Evolutionary conservation across 1,140 invertebrate genomes (phyloP).

Genomic region (Monomorium pharaonis): DNA sequence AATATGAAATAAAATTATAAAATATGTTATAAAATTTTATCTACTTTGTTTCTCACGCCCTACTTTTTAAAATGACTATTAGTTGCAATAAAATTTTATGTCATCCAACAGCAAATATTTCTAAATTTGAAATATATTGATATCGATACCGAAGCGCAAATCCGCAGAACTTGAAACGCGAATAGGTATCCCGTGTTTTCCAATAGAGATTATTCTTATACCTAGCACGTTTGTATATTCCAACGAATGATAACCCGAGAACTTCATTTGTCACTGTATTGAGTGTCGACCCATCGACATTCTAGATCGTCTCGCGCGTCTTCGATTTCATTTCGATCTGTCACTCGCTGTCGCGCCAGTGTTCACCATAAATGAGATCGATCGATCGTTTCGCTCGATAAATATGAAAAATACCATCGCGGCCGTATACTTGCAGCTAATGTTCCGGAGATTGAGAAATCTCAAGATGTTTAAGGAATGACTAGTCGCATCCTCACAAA

Average conservation of each 20-base stretch:
- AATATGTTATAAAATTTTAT: neutral
- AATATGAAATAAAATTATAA: neutral
- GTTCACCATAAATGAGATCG: constrained; percentile 22
- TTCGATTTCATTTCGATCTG: constrained; percentile 35
- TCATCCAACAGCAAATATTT: neutral
- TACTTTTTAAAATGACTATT: neutral
- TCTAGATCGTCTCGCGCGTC: neutral
- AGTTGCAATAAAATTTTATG: neutral
- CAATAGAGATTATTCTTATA: neutral
- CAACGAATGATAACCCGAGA: neutral
- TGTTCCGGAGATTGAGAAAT: constrained; percentile 11
- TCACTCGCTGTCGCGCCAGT: neutral
- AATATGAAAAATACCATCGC: constrained; percentile 19
- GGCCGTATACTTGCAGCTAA: constrained; percentile 1
- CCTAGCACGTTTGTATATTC: neutral
- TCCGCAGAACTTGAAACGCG: neutral
- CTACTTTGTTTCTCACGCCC: neutral
- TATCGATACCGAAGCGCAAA: neutral
- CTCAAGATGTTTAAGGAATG: constrained; percentile 2
- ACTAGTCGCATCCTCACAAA: constrained; percentile 2
- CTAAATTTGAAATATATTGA: neutral
- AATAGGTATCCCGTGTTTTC: neutral
- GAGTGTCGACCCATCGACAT: neutral
- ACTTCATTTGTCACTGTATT: constrained; percentile 9
- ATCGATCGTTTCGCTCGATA: neutral